A percentile compares a stretch with the other conserved stretches of the same genome.
Conservation (phyloP, 2,113 vertebrate genomes). For the Addax nasomaculatus region DNA sequence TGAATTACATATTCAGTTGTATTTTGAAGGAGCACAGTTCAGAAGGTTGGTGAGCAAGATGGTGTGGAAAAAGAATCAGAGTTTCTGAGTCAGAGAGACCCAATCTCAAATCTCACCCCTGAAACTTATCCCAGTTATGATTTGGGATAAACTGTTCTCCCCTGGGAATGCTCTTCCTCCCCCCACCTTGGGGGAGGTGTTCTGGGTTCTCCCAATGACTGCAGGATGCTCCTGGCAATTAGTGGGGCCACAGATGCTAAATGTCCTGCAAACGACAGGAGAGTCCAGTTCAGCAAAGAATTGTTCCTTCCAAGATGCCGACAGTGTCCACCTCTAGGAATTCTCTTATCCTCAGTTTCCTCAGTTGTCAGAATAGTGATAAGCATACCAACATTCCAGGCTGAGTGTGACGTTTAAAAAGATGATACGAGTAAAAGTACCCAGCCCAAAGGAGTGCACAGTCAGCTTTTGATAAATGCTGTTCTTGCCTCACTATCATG, state of each 20-base stretch:
- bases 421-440: neutral
- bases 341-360: neutral
- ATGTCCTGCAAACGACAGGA: neutral
- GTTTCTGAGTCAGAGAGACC: neutral
- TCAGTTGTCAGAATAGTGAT: neutral
- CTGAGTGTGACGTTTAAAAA: neutral
- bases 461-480: neutral
- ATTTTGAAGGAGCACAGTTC: neutral
- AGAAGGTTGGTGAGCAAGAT: neutral
- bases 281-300: conserved; percentile 1
- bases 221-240: neutral
- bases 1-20: neutral
- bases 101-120: neutral
- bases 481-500: neutral
- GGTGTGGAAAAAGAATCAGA: neutral
- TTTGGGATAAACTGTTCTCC: neutral
- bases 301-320: neutral
- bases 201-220: neutral
- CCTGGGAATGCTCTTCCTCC: neutral
- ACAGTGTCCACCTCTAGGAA: neutral
- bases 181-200: neutral
- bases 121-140: neutral
- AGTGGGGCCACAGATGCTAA: neutral
- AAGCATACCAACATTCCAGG: neutral
- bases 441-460: neutral